A percentile compares a stretch with the other conserved stretches of the same genome.
Evolutionary conservation across 2,888 invertebrate species (phyloP).

Genomic region (Zhuqinia jingwanae): DNA sequence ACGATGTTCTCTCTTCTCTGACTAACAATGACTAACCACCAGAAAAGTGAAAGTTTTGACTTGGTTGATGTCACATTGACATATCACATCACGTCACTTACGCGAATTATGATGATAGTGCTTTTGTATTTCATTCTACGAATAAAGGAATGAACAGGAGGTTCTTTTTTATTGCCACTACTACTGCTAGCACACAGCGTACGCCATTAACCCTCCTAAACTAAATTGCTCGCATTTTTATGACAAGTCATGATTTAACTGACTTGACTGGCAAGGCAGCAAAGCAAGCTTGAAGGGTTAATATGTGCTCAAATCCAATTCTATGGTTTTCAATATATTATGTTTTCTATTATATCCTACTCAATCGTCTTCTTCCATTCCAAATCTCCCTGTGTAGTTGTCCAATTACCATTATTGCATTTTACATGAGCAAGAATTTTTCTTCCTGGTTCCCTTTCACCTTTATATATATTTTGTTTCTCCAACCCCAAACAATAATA

Average conservation of each 20-base stretch:
- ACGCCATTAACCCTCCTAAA: not conserved
- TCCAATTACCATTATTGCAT: not conserved
- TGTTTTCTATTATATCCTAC: not conserved
- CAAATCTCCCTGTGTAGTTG: not conserved
- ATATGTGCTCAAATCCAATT: not conserved
- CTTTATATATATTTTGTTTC: no score
- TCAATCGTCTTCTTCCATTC: not conserved
- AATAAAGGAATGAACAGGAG: no score
- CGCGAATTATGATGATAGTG: not conserved
- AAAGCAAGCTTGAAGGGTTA: conserved; percentile 31
- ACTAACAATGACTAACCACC: not conserved
- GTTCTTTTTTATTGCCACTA: conserved; percentile 18
- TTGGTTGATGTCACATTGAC: not conserved
- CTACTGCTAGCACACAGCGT: no score
- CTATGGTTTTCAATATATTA: no score
- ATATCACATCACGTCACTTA: conserved; percentile 18
- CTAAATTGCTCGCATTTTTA: conserved; percentile 19
- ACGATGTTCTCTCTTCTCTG: not conserved
- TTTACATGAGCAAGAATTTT: not conserved
- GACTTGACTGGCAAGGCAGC: no score
- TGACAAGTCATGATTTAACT: no score
- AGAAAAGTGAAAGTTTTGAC: conserved; percentile 60
- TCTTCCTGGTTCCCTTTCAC: not conserved
- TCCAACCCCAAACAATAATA: not conserved
- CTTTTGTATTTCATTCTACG: no score